A percentile compares a stretch with the other conserved stretches of the same genome.
Evolutionary conservation across 2,888 invertebrate species (phyloP).

Genomic region (Tenthredo amoena): DNA sequence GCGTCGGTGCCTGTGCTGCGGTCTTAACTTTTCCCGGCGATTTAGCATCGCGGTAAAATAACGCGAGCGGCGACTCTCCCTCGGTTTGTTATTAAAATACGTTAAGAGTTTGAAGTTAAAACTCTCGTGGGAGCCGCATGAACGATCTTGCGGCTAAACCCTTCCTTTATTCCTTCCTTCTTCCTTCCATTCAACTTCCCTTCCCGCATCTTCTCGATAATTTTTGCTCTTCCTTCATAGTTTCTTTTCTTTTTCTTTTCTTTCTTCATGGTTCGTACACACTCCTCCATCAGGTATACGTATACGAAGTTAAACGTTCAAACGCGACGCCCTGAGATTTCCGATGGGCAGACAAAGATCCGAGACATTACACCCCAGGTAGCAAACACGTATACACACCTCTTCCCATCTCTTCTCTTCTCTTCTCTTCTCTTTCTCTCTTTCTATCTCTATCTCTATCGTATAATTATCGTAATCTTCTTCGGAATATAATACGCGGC

Average conservation of each 20-base stretch:
- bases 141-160: conserved; percentile 35
- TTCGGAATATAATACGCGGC: conserved; percentile 1
- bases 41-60: conserved; percentile 5
- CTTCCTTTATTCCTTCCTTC: conserved; percentile 23
- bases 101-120: conserved; percentile 37
- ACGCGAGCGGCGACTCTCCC: conserved; percentile 68
- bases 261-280: not conserved
- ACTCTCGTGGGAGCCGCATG: conserved; percentile 48
- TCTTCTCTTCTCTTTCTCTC: conserved; percentile 10
- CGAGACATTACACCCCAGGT: not conserved
- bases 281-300: not conserved
- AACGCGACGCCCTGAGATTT: not conserved
- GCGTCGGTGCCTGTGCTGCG: conserved; percentile 24
- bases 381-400: not conserved
- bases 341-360: not conserved
- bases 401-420: not conserved
- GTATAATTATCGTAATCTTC: conserved; percentile 50
- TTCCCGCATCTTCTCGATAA: not conserved
- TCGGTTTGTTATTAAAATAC: conserved; percentile 76
- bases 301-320: not conserved
- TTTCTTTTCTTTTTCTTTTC: not conserved
- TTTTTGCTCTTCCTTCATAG: not conserved
- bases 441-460: conserved; percentile 32
- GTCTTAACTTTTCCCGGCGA: conserved; percentile 37
- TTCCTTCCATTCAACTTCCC: not conserved